Evolutionary conservation across 64 coral and sea anemone genomes (phyloP).

Genomic region (Porites lutea): DNA sequence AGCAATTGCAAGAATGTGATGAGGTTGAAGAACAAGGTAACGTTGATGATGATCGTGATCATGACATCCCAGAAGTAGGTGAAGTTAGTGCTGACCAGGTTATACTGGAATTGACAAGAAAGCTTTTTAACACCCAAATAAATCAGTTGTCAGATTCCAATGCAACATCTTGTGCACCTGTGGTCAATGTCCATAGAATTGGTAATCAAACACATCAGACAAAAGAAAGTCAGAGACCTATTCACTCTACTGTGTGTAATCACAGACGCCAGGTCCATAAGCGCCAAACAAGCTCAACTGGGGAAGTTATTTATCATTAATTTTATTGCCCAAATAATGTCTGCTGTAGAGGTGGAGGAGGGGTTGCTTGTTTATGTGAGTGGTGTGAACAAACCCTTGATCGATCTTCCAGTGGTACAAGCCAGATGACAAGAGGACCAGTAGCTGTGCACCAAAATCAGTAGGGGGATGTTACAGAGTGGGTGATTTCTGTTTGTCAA

Average conservation of each 20-base stretch:
- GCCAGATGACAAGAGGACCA: not conserved
- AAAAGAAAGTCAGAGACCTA: not conserved
- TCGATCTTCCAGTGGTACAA: not conserved
- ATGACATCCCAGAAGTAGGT: not conserved
- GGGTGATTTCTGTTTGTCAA: slow-evolving; percentile 2
- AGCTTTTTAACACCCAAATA: slow-evolving; percentile 2
- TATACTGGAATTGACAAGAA: not conserved
- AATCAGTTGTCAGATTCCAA: not conserved
- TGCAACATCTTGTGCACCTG: not conserved
- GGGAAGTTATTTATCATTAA: not conserved
- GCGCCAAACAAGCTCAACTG: not conserved
- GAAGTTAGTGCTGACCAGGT: slow-evolving; percentile 38
- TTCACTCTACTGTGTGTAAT: not conserved
- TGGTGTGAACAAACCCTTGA: not conserved
- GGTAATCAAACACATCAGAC: too few relatives aligned
- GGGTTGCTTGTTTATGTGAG: not conserved
- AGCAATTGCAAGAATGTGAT: not conserved
- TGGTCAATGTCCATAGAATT: not conserved
- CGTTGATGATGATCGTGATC: not conserved
- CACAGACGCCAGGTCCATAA: not conserved
- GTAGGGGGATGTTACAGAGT: not conserved
- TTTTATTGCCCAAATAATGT: not conserved
- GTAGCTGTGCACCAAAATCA: not conserved
- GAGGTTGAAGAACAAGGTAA: not conserved
- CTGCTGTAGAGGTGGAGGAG: not conserved